These are phyloP conservation scores for Corynorhinus townsendii DNA, from an alignment of 2,113 vertebrate genomes.

Conservation along the genomic window DNA sequence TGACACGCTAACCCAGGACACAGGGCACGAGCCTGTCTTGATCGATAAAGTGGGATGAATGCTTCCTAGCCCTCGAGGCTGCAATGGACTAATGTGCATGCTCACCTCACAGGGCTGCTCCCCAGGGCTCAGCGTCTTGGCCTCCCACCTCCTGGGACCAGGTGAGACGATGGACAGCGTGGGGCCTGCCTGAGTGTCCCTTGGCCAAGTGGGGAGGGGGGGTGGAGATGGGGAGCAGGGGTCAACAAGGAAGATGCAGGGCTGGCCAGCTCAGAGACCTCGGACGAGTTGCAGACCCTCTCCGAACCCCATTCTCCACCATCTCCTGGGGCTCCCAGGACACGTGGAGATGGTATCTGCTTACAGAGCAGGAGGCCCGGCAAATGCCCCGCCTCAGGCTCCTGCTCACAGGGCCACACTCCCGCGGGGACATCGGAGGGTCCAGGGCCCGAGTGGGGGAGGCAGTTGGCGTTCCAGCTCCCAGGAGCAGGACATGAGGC, in stretches of 20 bases:
- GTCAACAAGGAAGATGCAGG: neutral
- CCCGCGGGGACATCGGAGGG: fast-evolving
- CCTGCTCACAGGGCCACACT: neutral
- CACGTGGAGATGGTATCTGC: neutral
- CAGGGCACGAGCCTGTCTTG: neutral
- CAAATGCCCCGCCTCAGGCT: fast-evolving
- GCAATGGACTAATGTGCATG: neutral
- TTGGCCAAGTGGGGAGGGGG: neutral
- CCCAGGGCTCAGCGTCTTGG: neutral
- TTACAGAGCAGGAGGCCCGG: too few species aligned
- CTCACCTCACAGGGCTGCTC: neutral
- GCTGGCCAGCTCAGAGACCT: neutral
- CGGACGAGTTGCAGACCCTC: neutral
- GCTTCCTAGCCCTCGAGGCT: neutral
- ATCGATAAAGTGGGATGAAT: neutral
- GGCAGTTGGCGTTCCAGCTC: fast-evolving
- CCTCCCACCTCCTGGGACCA: neutral
- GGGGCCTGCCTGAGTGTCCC: neutral
- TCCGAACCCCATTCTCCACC: neutral
- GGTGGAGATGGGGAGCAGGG: fast-evolving
- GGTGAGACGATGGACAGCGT: fast-evolving
- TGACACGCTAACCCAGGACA: neutral
- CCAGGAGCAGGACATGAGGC: constrained; percentile 28
- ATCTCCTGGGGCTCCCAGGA: neutral
- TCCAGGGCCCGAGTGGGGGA: neutral